phyloP scores from a whole-genome alignment of 2,797 vertebrate species.

The Neopelma chrysocephalum region DNA sequence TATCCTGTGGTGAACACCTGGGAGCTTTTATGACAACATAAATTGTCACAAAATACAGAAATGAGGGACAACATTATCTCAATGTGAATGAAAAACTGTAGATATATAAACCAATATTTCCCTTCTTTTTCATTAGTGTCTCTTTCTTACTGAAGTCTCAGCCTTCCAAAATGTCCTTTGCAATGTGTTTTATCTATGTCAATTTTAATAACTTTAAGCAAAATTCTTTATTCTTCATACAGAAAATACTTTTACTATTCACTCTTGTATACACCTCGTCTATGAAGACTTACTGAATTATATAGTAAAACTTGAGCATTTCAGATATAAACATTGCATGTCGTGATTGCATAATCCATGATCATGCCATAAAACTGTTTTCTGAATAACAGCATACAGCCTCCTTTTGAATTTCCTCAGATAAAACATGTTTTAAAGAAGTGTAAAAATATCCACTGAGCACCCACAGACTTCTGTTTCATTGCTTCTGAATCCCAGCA shows the following conservation, averaged over 20 bases:
- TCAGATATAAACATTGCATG: not conserved
- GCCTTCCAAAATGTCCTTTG: not conserved
- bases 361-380: not conserved
- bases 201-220: not conserved
- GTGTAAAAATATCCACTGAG: constrained; percentile 26
- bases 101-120: not conserved
- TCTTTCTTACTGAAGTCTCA: not conserved
- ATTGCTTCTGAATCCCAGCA: constrained; percentile 17
- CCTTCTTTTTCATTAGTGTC: not conserved
- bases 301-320: not conserved
- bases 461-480: constrained; percentile 36
- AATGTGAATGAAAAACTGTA: not conserved
- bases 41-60: not conserved
- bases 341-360: constrained; percentile 7
- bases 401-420: constrained; percentile 5
- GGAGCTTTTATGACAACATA: not conserved
- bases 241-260: not conserved
- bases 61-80: not conserved
- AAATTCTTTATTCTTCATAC: not conserved
- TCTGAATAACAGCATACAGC: constrained; percentile 3
- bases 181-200: not conserved
- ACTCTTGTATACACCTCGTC: not conserved
- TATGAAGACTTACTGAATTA: not conserved
- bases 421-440: constrained; percentile 6
- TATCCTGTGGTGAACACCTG: not conserved